A percentile compares a stretch with the other conserved stretches of the same genome.
These are phyloP conservation scores for Epizoanthus scotinus DNA, from an alignment of 92 coral and sea anemone genomes.

Conservation along the genomic window DNA sequence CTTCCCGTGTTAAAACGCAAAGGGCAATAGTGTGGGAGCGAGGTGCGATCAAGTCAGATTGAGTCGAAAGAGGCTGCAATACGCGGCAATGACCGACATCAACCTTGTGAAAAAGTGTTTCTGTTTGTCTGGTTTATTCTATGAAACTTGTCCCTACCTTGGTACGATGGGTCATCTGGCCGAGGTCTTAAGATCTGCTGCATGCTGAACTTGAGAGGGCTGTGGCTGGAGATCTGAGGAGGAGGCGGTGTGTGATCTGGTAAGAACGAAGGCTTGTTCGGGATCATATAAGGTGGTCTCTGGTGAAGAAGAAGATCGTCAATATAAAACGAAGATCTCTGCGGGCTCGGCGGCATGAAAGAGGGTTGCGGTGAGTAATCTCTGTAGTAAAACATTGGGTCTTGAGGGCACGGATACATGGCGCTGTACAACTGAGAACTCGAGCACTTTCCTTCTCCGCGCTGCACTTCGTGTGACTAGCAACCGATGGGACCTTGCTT, in stretches of 20 bases:
- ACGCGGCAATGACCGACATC: too few relatives aligned
- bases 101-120: too few relatives aligned
- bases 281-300: slow-evolving; percentile 28
- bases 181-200: slow-evolving; percentile 5
- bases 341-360: slow-evolving; percentile 29
- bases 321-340: slow-evolving; percentile 32
- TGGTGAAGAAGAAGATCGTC: slow-evolving; percentile 16
- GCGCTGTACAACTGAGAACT: not conserved
- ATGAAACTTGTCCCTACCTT: not conserved
- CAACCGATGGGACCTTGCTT: not conserved
- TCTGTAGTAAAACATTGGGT: slow-evolving; percentile 41
- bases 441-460: not conserved
- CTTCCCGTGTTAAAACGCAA: not conserved
- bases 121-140: too few relatives aligned
- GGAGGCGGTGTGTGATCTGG: slow-evolving; percentile 20
- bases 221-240: slow-evolving; percentile 22
- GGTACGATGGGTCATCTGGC: slow-evolving; percentile 27
- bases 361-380: slow-evolving; percentile 17
- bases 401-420: slow-evolving; percentile 45
- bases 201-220: slow-evolving; percentile 28
- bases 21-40: not conserved
- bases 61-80: not conserved
- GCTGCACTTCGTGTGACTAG: not conserved
- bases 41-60: not conserved
- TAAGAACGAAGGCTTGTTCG: slow-evolving; percentile 7